phyloP scores from a whole-genome alignment of 2,113 vertebrate species.

The Gallinago jamesoni region DNA sequence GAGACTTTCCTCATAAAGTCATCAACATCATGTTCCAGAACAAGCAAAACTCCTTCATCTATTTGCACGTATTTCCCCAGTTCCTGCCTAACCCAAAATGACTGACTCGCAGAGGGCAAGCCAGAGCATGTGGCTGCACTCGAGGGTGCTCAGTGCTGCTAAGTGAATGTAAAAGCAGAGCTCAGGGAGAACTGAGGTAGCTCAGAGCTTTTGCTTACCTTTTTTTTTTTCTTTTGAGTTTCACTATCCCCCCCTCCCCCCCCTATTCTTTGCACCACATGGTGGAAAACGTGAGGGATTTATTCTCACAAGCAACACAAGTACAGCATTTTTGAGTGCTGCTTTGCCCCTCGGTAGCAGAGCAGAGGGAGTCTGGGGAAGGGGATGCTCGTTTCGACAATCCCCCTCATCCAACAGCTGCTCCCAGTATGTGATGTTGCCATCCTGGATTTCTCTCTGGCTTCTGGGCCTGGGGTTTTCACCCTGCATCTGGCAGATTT shows the following conservation, averaged over 20 bases:
- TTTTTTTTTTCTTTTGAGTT: not conserved
- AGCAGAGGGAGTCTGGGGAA: not conserved
- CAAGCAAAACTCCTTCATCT: not conserved
- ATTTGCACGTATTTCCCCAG: not conserved
- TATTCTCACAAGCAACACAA: not conserved
- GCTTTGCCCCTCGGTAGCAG: not conserved
- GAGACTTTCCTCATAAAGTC: not conserved
- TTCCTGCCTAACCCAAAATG: not conserved
- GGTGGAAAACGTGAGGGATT: not conserved
- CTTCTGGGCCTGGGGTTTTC: not conserved
- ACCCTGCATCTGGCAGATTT: not conserved
- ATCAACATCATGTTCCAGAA: not conserved
- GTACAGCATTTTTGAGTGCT: not conserved
- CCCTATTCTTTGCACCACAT: not conserved
- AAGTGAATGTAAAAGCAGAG: not conserved
- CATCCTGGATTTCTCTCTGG: not conserved
- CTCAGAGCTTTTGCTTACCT: not conserved
- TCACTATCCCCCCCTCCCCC: not conserved
- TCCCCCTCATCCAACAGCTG: not conserved
- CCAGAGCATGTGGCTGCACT: fast-evolving
- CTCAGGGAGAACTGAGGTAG: fast-evolving
- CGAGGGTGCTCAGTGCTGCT: fast-evolving
- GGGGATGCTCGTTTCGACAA: not conserved
- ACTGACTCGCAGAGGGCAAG: not conserved
- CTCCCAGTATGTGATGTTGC: fast-evolving